Base-by-base conservation (phyloP, 2,797 vertebrate genomes). In the Eurystomus glaucurus region DNA sequence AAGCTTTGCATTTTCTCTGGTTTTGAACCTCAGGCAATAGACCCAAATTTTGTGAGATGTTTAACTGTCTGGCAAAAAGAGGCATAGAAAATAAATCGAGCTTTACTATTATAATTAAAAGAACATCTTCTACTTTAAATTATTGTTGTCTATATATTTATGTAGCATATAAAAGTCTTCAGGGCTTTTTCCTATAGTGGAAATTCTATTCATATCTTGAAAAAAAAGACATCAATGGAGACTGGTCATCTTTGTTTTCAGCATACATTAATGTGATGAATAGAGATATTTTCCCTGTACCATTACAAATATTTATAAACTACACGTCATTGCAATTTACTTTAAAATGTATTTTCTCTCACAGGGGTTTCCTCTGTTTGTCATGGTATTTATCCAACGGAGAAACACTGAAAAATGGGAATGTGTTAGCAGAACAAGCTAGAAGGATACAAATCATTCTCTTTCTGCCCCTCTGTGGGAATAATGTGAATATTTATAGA, bases 401-500 rank as follows among this genome's bases (percentile, higher is more conserved):
- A 62, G 86, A 94, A 92, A 90, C 35, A 25, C 39, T 91, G 77
- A 89, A 79, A 94, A 93, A 94, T 45, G 33, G 84, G 57, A n/a
- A 45, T 78, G 61, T 88, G 86, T 78, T 95, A 94, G 80, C 75
- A 89, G 78, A 95, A 88, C 37, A 80, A 90, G 58, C 55, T 89
- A 43, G 81, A 91, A 94, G 54, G 90, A 88, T 61, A 75, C 87
- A 93, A 97, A 93, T 94, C 58, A 89, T 79, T 87, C 70, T 88
- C 82, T 95, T 97, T 97, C 93, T 95, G 93, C 92, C 65, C 85
- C 93, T 96, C 95, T 89, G 87, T 96, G 93, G 86, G 93, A 97
- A 94, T 96, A 96, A 89, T 3, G 58, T 93, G 89, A 97, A 97
- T 39, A 55, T 96, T 97, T 97, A 95, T 91, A 98, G 97, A 92